Percentiles rank a stretch among this genome's conserved stretches.
phyloP scores from a whole-genome alignment of 2,797 vertebrate genomes.

The Diplodus puntazzo region DNA sequence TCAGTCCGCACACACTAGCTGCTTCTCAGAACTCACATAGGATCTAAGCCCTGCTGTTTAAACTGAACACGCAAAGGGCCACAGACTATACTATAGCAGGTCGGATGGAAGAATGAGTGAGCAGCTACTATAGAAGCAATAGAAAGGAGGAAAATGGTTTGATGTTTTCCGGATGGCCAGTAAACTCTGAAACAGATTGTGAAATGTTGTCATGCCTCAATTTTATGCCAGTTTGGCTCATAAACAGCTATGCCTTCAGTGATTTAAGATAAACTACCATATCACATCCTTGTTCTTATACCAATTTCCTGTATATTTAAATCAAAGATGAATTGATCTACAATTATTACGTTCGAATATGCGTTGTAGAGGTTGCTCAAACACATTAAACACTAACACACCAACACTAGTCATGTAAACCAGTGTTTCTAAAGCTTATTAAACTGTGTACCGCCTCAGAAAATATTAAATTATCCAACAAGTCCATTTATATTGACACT shows the following conservation, averaged over 20 bases:
- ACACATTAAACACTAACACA: not conserved
- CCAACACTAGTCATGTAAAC: too few relatives aligned
- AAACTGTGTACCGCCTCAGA: too few relatives aligned
- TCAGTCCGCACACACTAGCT: conserved; percentile 76
- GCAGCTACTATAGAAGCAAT: not conserved
- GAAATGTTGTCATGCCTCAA: not conserved
- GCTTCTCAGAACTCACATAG: conserved; percentile 77
- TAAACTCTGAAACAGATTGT: conserved; percentile 9
- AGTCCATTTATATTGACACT: too few relatives aligned
- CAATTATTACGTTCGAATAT: not conserved
- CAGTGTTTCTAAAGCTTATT: too few relatives aligned
- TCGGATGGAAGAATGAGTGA: conserved; percentile 10
- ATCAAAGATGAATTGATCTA: not conserved
- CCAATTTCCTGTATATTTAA: not conserved
- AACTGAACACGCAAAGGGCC: conserved; percentile 62
- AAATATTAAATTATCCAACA: too few relatives aligned
- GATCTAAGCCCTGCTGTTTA: conserved; percentile 69
- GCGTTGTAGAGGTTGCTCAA: not conserved
- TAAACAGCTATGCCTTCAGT: not conserved
- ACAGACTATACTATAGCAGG: conserved; percentile 33
- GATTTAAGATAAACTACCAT: too few relatives aligned
- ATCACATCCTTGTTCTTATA: too few relatives aligned
- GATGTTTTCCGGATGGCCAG: not conserved
- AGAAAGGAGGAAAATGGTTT: not conserved
- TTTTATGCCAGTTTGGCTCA: not conserved